These are phyloP conservation scores for Emys orbicularis DNA, from an alignment of 2,797 vertebrate genomes.

Conservation along the genomic window DNA sequence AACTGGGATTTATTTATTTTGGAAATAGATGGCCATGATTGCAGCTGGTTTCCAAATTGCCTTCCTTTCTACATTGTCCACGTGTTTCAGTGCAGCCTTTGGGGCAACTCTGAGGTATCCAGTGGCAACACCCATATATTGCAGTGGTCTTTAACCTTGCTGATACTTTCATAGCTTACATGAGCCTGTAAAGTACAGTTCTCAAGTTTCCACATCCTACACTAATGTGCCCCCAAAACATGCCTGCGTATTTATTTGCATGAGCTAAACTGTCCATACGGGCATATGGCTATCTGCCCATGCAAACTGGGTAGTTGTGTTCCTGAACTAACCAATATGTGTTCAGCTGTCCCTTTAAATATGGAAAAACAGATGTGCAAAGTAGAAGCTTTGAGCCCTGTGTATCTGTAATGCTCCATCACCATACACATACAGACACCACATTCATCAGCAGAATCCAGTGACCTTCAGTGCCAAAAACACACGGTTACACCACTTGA, in stretches of 20 bases:
- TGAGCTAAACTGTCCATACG: background rate
- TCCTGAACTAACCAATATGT: background rate
- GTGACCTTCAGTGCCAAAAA: background rate
- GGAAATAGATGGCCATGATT: background rate
- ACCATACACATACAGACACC: too few relatives aligned
- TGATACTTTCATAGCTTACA: background rate
- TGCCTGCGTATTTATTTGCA: background rate
- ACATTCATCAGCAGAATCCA: background rate
- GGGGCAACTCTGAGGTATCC: background rate
- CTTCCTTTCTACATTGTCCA: background rate
- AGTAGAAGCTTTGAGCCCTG: background rate
- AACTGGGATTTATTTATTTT: background rate
- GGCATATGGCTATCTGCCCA: background rate
- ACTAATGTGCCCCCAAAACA: background rate
- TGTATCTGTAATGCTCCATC: background rate
- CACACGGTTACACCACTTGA: background rate
- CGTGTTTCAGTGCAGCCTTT: background rate
- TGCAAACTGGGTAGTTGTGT: background rate
- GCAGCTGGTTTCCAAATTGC: background rate
- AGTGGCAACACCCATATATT: fast-evolving
- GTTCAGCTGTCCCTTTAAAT: background rate
- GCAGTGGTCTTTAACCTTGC: background rate
- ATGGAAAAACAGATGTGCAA: background rate
- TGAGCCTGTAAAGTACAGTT: background rate
- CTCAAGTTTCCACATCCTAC: background rate